Evolutionary conservation across 2,113 vertebrate species (phyloP).

Genomic region (Paralichthys olivaceus): DNA sequence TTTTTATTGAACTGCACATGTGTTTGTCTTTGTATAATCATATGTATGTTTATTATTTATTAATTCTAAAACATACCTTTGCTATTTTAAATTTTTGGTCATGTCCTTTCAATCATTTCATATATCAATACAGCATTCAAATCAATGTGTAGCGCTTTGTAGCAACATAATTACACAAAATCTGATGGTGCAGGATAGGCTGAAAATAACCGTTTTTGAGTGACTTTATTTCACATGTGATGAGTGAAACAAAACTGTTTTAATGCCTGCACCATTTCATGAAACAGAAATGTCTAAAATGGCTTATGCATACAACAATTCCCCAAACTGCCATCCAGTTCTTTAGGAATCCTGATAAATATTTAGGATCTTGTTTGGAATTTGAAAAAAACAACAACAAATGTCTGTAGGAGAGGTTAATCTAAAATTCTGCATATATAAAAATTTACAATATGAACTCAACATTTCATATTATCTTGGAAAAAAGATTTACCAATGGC

Average conservation of each 20-base stretch:
- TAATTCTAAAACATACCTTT: background rate
- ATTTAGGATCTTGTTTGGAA: background rate
- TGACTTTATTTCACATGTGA: no score
- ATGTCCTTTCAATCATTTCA: no score
- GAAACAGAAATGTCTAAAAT: no score
- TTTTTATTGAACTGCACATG: slow-evolving; percentile 33
- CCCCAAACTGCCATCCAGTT: background rate
- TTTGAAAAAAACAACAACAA: slow-evolving; percentile 32
- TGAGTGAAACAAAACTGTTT: no score
- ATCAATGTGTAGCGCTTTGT: background rate
- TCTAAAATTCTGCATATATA: no score
- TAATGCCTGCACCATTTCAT: background rate
- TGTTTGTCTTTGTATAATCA: slow-evolving; percentile 3
- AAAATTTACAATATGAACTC: no score
- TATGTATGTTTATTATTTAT: background rate
- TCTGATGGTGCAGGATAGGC: no score
- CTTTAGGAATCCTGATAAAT: background rate
- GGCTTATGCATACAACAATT: no score
- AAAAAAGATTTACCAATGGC: background rate
- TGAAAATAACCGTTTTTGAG: no score
- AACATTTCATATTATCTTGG: background rate
- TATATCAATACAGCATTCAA: background rate
- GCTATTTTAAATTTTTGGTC: no score
- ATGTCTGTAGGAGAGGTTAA: background rate
- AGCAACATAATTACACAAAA: background rate